Conservation (phyloP, 2,888 invertebrate genomes). For the Noctuana brunneofusca region DNA sequence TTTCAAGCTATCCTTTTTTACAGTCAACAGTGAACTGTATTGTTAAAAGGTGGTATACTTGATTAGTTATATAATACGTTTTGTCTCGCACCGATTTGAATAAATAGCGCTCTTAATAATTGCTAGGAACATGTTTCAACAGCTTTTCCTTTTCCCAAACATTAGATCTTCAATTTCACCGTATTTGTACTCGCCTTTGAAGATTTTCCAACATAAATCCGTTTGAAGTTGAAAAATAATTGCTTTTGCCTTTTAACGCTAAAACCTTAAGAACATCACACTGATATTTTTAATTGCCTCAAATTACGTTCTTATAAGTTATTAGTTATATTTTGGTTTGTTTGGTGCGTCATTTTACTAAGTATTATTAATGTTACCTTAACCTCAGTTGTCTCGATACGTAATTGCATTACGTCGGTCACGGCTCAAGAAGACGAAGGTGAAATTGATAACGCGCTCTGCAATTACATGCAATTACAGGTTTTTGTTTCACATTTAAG, state of each 20-base stretch:
- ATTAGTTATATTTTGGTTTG: conserved; percentile 18
- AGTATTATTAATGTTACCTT: conserved; percentile 12
- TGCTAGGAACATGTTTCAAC: neutral
- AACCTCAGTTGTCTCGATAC: conserved; percentile 11
- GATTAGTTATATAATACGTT: too few species aligned
- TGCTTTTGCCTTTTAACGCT: neutral
- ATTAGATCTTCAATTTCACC: neutral
- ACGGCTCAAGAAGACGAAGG: conserved; percentile 27
- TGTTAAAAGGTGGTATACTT: too few species aligned
- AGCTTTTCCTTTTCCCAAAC: neutral
- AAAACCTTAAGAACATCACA: neutral
- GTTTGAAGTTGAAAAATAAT: conserved; percentile 20
- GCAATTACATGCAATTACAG: conserved; percentile 22
- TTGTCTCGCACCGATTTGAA: too few species aligned
- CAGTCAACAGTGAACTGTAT: too few species aligned
- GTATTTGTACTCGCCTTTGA: neutral
- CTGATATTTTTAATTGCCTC: conserved; percentile 15
- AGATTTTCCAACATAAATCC: neutral
- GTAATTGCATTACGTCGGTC: conserved; percentile 30
- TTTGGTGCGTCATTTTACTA: neutral
- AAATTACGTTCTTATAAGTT: neutral
- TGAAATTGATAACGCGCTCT: conserved; percentile 26
- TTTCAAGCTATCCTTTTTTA: too few species aligned
- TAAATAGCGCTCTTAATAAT: neutral
- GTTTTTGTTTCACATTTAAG: conserved; percentile 17